These are phyloP conservation scores for Nymphalis io DNA, from an alignment of 1,140 invertebrate genomes.

Conservation along the genomic window DNA sequence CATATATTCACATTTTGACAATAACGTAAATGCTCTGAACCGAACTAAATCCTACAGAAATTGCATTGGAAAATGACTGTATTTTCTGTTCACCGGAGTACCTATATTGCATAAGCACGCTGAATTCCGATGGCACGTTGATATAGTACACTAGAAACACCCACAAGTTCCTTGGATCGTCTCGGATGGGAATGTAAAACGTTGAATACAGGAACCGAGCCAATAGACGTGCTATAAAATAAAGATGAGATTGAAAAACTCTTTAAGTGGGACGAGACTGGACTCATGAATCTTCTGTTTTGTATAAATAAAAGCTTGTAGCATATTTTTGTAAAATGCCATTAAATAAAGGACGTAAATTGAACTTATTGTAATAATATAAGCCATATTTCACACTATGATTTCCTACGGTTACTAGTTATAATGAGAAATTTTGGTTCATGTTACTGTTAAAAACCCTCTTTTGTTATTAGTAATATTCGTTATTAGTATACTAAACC, in stretches of 20 bases:
- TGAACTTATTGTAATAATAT: too few relatives aligned
- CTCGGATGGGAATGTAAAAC: constrained; percentile 10
- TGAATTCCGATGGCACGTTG: constrained; percentile 7
- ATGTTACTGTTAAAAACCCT: too few relatives aligned
- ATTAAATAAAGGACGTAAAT: too few relatives aligned
- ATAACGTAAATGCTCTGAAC: background rate
- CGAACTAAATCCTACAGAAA: constrained; percentile 2
- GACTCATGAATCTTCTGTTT: background rate
- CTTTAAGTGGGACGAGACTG: background rate
- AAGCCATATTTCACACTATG: background rate
- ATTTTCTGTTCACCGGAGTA: background rate
- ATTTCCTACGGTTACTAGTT: too few relatives aligned
- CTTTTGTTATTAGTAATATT: too few relatives aligned
- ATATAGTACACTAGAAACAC: constrained; percentile 16
- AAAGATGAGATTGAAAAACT: background rate
- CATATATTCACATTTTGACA: background rate
- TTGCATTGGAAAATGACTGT: background rate
- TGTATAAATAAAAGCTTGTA: background rate
- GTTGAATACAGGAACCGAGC: constrained; percentile 9
- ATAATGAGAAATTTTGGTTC: too few relatives aligned
- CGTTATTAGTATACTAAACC: too few relatives aligned
- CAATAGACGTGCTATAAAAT: constrained; percentile 10
- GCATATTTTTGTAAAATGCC: too few relatives aligned
- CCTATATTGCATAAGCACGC: constrained; percentile 3
- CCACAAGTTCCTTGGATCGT: constrained; percentile 8